A percentile compares a stretch with the other conserved stretches of the same genome.
Evolutionary conservation across 2,888 invertebrate species (phyloP).

Genomic region (Eristalis pertinax): DNA sequence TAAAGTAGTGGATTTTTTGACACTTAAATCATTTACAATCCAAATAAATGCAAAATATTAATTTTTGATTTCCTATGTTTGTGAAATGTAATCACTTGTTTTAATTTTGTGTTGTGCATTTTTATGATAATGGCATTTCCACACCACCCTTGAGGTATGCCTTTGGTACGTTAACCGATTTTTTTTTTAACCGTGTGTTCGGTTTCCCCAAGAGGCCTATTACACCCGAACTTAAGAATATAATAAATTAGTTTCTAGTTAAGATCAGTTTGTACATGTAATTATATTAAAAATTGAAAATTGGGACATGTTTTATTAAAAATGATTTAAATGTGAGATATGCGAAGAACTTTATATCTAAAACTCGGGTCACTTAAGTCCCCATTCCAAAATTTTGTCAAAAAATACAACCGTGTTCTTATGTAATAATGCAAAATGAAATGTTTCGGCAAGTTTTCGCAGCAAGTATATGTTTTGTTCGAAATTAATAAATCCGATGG

Average conservation of each 20-base stretch:
- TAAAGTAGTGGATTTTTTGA: no score
- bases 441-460: not conserved
- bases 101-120: no score
- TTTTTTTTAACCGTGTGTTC: not conserved
- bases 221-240: not conserved
- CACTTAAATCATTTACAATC: no score
- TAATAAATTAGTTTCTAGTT: not conserved
- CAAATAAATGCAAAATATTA: no score
- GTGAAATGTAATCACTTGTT: no score
- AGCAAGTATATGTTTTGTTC: not conserved
- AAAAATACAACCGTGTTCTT: not conserved
- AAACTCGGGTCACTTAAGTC: not conserved
- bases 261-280: no score
- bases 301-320: no score
- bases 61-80: no score
- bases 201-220: slow-evolving; percentile 17
- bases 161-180: slow-evolving; percentile 1
- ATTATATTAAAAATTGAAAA: no score
- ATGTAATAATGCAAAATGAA: not conserved
- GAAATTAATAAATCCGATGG: not conserved
- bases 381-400: not conserved
- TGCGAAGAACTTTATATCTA: not conserved
- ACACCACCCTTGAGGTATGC: not conserved
- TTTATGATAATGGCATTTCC: slow-evolving; percentile 1
- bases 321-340: not conserved